Base-by-base conservation (phyloP, 2,113 vertebrate genomes). In the Terrapene triunguis region DNA sequence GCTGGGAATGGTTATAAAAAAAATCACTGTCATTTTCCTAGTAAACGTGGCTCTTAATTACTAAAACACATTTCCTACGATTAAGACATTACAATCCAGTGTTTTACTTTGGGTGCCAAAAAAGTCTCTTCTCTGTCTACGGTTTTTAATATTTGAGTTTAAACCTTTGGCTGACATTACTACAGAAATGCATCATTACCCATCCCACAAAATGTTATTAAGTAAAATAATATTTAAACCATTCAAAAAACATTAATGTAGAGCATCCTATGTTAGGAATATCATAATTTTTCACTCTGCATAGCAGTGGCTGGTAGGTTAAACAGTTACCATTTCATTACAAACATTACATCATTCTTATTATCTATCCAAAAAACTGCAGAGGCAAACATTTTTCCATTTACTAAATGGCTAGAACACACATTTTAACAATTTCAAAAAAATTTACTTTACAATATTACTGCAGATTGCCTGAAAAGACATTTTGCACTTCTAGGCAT, bases 1-100 rank as follows among this genome's bases (percentile, higher is more conserved):
- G 76, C n/a, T 96, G 86, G 25, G 88, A 94, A 94, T 74, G 82
- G 81, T 25, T 85, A 53, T 17, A 92, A 93, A 57, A 47, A 72
- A 38, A n/a, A 72, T 14, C 74, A 27, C 42, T 27, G 42, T 78
- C 24, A 47, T 83, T 85, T 85, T 0, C 0, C 74, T 78, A 50
- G 65, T 86, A 90, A 94, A 55, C 51, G 65, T 12, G 14, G 54
- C 35, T 95, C 51, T n/a, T 87, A 88, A 74, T 80, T 76, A 42
- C 19, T 81, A 89, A 80, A 87, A 51, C 27, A 92, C 42, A 79
- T 0, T 62, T 80, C 80, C 35, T n/a, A 38, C 1, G 50, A 51
- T 53, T 53, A 91, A 92, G 81, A 62, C n/a, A 92, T 2, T 4
- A 88, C 11, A 27, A 88, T 42, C 87, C 74, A 79, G 35, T 5